These are phyloP conservation scores for Calcarius lapponicus DNA, from an alignment of 2,797 vertebrate genomes.

Conservation along the genomic window DNA sequence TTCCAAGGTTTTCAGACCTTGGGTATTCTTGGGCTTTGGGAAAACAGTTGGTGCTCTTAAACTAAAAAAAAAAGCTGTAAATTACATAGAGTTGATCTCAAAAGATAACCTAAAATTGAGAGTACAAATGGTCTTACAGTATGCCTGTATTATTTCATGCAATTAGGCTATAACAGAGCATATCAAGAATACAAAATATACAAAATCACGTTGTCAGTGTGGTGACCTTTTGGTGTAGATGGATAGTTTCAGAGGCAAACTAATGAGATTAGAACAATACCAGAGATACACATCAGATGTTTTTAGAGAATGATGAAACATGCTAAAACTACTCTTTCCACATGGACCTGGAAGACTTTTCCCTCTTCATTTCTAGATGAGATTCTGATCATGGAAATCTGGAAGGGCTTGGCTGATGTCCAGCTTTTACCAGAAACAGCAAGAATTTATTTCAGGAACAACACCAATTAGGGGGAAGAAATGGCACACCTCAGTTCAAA, in stretches of 20 bases:
- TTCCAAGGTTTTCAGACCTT: conserved; percentile 21
- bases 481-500: neutral
- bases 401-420: neutral
- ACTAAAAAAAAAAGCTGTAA: neutral
- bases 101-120: neutral
- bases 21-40: neutral
- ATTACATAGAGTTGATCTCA: neutral
- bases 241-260: neutral
- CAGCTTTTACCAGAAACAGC: neutral
- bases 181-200: neutral
- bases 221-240: neutral
- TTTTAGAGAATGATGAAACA: neutral
- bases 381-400: neutral
- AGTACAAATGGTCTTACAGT: neutral
- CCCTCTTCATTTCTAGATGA: neutral
- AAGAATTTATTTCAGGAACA: neutral
- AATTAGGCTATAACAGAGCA: neutral
- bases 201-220: fast-evolving
- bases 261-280: neutral
- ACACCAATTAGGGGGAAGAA: neutral
- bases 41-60: neutral
- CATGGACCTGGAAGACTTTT: neutral
- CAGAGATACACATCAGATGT: neutral
- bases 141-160: neutral
- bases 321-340: neutral